phyloP scores from a whole-genome alignment of 2,888 invertebrate species.

The Ophonus ardosiacus region DNA sequence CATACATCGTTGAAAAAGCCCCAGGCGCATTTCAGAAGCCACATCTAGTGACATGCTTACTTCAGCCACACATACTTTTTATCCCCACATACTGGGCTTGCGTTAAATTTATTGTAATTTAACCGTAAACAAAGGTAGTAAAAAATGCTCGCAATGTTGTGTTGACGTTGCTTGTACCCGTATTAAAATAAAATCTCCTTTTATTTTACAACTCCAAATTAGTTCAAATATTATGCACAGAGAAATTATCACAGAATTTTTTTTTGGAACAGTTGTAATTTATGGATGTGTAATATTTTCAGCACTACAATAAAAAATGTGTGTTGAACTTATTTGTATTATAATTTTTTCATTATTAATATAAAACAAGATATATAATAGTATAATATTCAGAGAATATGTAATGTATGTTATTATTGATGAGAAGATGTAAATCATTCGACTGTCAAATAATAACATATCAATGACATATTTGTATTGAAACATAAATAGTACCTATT shows the following conservation, averaged over 20 bases:
- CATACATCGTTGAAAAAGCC: constrained; percentile 9
- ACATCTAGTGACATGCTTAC: constrained; percentile 9
- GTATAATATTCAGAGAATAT: no score
- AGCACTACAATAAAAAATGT: not conserved
- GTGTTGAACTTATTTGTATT: no score
- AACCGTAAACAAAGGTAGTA: constrained; percentile 49
- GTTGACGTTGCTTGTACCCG: constrained; percentile 18
- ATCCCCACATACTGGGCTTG: constrained; percentile 24
- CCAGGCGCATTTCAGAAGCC: constrained; percentile 13
- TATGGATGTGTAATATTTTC: not conserved
- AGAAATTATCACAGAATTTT: not conserved
- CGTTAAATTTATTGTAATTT: constrained; percentile 50
- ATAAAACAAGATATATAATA: no score
- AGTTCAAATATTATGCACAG: not conserved
- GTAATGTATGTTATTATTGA: no score
- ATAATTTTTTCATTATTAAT: no score
- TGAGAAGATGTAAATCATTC: no score
- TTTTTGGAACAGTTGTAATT: not conserved
- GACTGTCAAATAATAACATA: no score
- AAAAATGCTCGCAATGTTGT: constrained; percentile 43
- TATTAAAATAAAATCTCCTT: constrained; percentile 43
- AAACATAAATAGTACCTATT: no score
- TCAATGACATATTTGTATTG: no score
- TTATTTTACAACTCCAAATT: constrained; percentile 29
- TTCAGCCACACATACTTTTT: constrained; percentile 25